Conservation (phyloP, 2,888 invertebrate species). For the Portevinia maculata region DNA sequence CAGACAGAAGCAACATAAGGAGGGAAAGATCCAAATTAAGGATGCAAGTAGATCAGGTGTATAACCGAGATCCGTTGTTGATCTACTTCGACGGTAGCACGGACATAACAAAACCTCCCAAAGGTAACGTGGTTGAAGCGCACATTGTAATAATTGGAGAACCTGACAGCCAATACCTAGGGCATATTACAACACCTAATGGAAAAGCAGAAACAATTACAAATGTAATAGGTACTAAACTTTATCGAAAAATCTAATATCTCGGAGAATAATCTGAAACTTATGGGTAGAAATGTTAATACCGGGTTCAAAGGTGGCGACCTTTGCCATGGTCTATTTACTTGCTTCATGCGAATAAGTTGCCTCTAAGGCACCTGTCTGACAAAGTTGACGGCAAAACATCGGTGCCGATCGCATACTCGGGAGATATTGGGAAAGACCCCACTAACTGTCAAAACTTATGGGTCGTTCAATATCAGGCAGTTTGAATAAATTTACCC, state of each 20-base stretch:
- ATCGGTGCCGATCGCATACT: no score
- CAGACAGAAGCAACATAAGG: not conserved
- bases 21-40: not conserved
- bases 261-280: no score
- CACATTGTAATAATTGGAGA: constrained; percentile 7
- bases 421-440: not conserved
- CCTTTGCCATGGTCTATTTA: no score
- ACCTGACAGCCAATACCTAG: constrained; percentile 4
- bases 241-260: not conserved
- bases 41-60: not conserved
- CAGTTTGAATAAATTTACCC: not conserved
- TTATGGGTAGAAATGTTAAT: no score
- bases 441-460: constrained; percentile 10
- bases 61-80: constrained; percentile 2
- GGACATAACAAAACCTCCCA: constrained; percentile 15
- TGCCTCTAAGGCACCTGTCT: no score
- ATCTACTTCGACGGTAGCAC: constrained; percentile 2
- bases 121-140: constrained; percentile 5
- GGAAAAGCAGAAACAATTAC: constrained; percentile 14
- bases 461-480: not conserved
- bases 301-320: no score
- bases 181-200: constrained; percentile 3
- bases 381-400: no score
- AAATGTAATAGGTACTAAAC: no score
- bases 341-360: no score